phyloP scores from a whole-genome alignment of 2,113 vertebrate species.

The Grammomys surdaster region DNA sequence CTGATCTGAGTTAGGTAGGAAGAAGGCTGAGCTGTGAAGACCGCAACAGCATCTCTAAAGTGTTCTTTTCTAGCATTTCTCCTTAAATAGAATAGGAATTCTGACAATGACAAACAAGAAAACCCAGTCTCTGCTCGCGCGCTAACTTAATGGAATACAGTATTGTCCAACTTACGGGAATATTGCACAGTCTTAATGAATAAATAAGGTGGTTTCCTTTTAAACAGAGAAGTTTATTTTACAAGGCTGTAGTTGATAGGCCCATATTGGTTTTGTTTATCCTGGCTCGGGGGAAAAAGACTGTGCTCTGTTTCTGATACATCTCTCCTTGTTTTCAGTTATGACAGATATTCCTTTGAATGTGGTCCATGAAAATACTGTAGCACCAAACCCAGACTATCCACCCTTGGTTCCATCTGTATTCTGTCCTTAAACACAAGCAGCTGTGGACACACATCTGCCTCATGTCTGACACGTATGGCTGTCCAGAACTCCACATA shows the following conservation, averaged over 20 bases:
- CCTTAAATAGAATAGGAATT: neutral
- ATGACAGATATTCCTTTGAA: conserved; percentile 87
- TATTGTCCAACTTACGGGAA: conserved; percentile 48
- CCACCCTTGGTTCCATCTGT: conserved; percentile 86
- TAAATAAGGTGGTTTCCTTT: conserved; percentile 80
- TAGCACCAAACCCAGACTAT: conserved; percentile 83
- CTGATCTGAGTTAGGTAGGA: neutral
- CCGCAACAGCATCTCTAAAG: neutral
- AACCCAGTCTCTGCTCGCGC: neutral
- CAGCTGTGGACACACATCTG: conserved; percentile 86
- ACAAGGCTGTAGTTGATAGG: conserved; percentile 69
- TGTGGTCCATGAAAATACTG: conserved; percentile 84
- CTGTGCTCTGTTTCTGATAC: conserved; percentile 86
- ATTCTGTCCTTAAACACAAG: conserved; percentile 86
- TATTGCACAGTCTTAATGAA: conserved; percentile 72
- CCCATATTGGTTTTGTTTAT: conserved; percentile 84
- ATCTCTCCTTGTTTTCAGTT: conserved; percentile 84
- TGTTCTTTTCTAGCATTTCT: neutral
- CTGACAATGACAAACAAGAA: neutral
- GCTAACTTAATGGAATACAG: conserved; percentile 64
- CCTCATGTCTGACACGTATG: conserved; percentile 81
- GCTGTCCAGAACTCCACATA: conserved; percentile 84
- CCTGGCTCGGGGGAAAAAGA: conserved; percentile 74
- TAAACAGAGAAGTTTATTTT: conserved; percentile 82
- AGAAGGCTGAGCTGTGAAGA: neutral